Conservation (phyloP, 2,797 vertebrate genomes). For the Muscicapa striata region DNA sequence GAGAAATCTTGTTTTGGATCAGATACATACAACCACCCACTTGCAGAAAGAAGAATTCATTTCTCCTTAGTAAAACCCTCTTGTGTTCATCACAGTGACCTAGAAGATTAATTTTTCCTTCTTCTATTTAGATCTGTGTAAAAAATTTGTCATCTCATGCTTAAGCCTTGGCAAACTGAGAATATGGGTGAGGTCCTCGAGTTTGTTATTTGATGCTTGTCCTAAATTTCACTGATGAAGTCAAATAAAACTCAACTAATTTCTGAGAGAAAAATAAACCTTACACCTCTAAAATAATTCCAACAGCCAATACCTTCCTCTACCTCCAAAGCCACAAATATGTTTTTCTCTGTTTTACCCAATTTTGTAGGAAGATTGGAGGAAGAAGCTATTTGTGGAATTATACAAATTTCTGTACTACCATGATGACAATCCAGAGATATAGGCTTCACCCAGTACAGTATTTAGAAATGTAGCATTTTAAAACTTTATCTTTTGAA, state of each 20-base stretch:
- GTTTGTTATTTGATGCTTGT: background rate
- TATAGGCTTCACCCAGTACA: background rate
- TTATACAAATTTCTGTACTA: background rate
- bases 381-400: background rate
- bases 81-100: background rate
- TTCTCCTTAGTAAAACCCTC: background rate
- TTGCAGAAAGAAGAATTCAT: background rate
- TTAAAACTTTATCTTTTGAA: background rate
- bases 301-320: background rate
- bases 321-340: constrained; percentile 20
- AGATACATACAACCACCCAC: background rate
- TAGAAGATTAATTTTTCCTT: background rate
- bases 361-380: constrained; percentile 16
- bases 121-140: background rate
- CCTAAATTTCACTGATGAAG: background rate
- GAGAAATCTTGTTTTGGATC: background rate
- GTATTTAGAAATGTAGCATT: background rate
- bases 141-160: background rate
- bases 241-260: constrained; percentile 49
- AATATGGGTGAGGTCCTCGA: background rate
- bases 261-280: constrained; percentile 27
- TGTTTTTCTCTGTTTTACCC: constrained; percentile 39
- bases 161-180: background rate
- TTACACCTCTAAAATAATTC: background rate
- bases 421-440: background rate